These are phyloP conservation scores for Seira ritae DNA, from an alignment of 2,888 invertebrate genomes.

Conservation along the genomic window DNA sequence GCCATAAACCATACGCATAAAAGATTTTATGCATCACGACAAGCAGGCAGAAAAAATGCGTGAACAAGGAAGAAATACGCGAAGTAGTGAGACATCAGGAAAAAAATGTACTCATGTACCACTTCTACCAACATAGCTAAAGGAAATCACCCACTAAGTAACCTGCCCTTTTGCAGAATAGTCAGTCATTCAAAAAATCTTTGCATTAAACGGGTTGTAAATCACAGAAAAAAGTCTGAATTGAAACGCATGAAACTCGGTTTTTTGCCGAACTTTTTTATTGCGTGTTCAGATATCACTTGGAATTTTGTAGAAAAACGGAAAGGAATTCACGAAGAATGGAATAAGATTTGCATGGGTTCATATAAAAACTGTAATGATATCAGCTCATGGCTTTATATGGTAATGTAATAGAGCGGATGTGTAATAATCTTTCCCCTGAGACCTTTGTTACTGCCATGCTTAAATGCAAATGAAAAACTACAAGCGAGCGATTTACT, in stretches of 20 bases:
- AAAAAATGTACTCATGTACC: background rate
- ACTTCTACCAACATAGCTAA: background rate
- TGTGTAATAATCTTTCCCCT: background rate
- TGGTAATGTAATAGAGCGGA: background rate
- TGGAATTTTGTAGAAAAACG: background rate
- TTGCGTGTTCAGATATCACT: constrained; percentile 33
- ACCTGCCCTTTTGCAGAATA: background rate
- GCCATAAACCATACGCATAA: constrained; percentile 11
- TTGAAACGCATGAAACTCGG: background rate
- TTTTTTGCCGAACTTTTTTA: constrained; percentile 20
- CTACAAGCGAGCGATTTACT: background rate
- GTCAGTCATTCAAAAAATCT: background rate
- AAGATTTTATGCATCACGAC: constrained; percentile 48
- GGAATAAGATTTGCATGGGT: background rate
- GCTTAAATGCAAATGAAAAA: background rate
- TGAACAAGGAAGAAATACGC: constrained; percentile 26
- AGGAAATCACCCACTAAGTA: background rate
- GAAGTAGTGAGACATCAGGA: background rate
- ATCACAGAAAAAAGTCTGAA: constrained; percentile 13
- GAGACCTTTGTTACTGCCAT: background rate
- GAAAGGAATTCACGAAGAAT: background rate
- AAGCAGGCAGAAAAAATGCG: constrained; percentile 25
- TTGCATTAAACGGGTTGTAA: constrained; percentile 43
- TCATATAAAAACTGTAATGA: background rate
- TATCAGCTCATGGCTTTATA: background rate